A percentile compares a stretch with the other conserved stretches of the same genome.
Evolutionary conservation across 2,113 vertebrate species (phyloP).

Genomic region (Onychostruthus taczanowskii): DNA sequence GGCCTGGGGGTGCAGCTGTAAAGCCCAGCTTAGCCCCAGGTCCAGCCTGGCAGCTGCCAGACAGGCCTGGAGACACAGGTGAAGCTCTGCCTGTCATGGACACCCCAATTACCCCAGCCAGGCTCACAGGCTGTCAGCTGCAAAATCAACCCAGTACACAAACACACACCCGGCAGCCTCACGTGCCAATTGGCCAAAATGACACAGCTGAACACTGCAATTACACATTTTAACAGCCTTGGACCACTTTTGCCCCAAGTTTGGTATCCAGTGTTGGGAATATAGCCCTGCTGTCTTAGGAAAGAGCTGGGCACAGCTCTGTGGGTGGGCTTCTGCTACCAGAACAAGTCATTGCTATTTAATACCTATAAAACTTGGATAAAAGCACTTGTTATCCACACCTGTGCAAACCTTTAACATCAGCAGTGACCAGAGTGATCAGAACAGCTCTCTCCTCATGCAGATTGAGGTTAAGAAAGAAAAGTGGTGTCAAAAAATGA

Average conservation of each 20-base stretch:
- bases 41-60: background rate
- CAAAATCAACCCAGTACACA: background rate
- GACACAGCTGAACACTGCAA: background rate
- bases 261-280: background rate
- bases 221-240: background rate
- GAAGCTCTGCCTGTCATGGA: background rate
- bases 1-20: background rate
- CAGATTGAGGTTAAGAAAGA: background rate
- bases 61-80: fast-evolving
- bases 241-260: background rate
- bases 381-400: background rate
- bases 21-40: background rate
- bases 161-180: background rate
- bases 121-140: background rate
- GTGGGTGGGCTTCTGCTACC: background rate
- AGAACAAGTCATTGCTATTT: background rate
- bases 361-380: background rate
- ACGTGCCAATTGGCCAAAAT: background rate
- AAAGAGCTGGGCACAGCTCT: background rate
- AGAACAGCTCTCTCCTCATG: background rate
- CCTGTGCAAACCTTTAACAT: background rate
- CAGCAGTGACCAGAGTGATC: background rate
- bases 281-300: background rate
- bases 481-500: background rate
- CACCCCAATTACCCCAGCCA: background rate